Base-by-base conservation (phyloP, 2,113 vertebrate genomes). In the Neodontobutis hainanensis region DNA sequence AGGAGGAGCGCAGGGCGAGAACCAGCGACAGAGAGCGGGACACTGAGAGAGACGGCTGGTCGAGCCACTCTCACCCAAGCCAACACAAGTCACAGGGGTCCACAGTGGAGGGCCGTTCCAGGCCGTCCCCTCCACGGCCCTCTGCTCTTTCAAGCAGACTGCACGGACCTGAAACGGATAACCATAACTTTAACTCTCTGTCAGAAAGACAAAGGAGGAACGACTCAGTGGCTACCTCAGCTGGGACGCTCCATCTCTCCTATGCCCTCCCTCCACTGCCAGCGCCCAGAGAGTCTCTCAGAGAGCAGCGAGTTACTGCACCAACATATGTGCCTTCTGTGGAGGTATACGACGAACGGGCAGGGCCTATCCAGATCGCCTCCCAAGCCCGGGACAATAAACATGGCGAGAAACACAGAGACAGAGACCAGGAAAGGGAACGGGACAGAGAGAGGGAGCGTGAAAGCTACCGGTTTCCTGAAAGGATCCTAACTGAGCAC, bases 261-360 rank as follows among this genome's bases (percentile, higher is more conserved):
- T 96, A 92, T 72, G 89, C 76, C 69, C 94, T 89, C 36, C 90
- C 94, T 0, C 93, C 94, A 79, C 92, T 77, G 84, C 91, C 27
- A 73, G 93, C 89, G 12, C 81, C 87, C 71, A 94, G 95, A 73
- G 95, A 97, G 73, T 88, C 92, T 2, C 90, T 90, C 68, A 95
- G 94, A 68, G 96, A 98, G 90, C 95, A 97, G 91, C 93, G 95
- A 74, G 95, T 97, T 75, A 96, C 92, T 45, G 95, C 96, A 45
- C 96, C 96, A 61, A 98, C 96, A 65, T 98, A 96, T 9, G 95
- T 97, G 94, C 96, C 96, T 96, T 97, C 95, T 66, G 94, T 97
- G 56, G 96, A 97, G 91, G 93, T 95, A 86, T 97, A 96, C 0
- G 95, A 96, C 0, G 95, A 99, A 91, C 93, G 94, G 82, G 92